Evolutionary conservation across 1,140 invertebrate genomes (phyloP), one percentile per base, ranked within the genome.

Genomic region (Penaeus indicus): DNA sequence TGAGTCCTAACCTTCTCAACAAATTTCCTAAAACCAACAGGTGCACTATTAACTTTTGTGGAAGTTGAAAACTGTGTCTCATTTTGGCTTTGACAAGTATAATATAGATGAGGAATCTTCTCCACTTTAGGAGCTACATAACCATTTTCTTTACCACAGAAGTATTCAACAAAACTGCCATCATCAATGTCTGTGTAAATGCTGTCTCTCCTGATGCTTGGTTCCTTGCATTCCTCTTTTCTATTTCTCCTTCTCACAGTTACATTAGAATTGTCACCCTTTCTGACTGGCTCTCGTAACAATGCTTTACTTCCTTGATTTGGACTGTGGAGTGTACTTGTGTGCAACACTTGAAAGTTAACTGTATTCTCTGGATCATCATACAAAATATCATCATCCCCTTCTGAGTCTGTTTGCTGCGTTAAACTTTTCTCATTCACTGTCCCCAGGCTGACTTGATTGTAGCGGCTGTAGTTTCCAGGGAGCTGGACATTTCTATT

Each of bases 51-150:
- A 8, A 21, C 32, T 88, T 90, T 90, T 27, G 87, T 85, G n/a
- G 90, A 90, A 19, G 90, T 90, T 81, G 90, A 90, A 86, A 77
- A 89, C n/a, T 84, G 61, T 67, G 90, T 90, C 61, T 90, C 90
- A 89, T 90, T 90, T 16, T 89, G 38, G 18, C 81, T 88, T 27
- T 85, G 75, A 84, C 90, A 90, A 47, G 90, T 90, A 27, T 89
- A 89, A 79, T 90, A 90, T 22, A 90, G 47, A n/a, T 60, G 78
- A 84, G 83, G 83, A 32, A 75, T 84, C 27, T 63, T 60, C 21
- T 42, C 54, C 16, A 22, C 77, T 77, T 84, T 75, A 86, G 80
- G 79, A 42, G 78, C 77, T 22, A 47, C 42, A 16, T 81, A 62
- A 25, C 80, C 81, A 27, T 86, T 83, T 78, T 85, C 80, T 27